Evolutionary conservation across 2,888 invertebrate species (phyloP).

Genomic region (Drosophila formosana): DNA sequence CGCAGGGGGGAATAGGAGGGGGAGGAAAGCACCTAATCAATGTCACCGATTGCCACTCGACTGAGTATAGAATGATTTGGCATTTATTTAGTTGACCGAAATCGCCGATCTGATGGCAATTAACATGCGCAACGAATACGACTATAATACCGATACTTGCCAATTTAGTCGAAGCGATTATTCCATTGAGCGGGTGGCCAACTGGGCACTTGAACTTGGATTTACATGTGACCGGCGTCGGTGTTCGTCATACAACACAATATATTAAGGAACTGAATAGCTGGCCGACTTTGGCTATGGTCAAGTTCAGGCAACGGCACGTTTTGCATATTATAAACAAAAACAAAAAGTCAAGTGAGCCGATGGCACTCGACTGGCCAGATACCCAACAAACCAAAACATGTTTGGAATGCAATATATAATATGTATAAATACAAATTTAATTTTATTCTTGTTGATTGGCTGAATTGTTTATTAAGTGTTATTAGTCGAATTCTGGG

Average conservation of each 20-base stretch:
- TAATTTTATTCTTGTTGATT: neutral
- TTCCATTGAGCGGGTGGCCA: slow-evolving; percentile 54
- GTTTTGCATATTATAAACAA: slow-evolving; percentile 62
- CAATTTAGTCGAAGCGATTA: slow-evolving; percentile 46
- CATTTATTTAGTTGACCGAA: slow-evolving; percentile 43
- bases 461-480: neutral
- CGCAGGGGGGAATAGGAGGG: neutral
- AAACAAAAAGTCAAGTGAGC: neutral
- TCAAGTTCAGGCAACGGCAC: slow-evolving; percentile 60
- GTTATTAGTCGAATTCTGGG: neutral
- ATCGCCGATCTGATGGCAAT: slow-evolving; percentile 56
- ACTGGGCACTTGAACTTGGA: slow-evolving; percentile 70
- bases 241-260: slow-evolving; percentile 10
- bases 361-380: neutral
- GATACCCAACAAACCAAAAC: slow-evolving; percentile 22
- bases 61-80: slow-evolving; percentile 26
- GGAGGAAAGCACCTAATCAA: slow-evolving; percentile 37
- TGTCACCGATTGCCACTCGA: slow-evolving; percentile 42
- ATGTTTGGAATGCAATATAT: neutral
- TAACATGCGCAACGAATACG: slow-evolving; percentile 58
- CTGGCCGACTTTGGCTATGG: slow-evolving; percentile 54
- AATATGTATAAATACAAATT: neutral
- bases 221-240: slow-evolving; percentile 49
- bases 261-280: slow-evolving; percentile 46
- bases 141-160: slow-evolving; percentile 44